These are phyloP conservation scores for Hapalemur alaotrensis DNA, from an alignment of 2,797 vertebrate genomes.

Conservation along the genomic window DNA sequence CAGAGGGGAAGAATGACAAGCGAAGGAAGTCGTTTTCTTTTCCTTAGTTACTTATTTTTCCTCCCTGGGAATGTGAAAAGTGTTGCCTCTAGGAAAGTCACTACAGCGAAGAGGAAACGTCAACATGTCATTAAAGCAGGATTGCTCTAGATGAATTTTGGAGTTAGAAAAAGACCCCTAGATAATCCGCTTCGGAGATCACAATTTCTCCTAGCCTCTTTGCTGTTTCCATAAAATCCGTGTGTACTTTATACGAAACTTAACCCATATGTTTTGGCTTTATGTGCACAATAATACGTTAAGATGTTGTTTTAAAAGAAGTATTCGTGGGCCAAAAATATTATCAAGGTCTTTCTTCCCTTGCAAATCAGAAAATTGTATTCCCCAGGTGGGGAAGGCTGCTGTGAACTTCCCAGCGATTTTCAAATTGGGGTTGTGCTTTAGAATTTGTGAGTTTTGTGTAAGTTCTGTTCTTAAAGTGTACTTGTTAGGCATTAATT, in stretches of 20 bases:
- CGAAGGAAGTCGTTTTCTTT: background rate
- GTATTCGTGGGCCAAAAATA: constrained; percentile 29
- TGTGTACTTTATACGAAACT: constrained; percentile 57
- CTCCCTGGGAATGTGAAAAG: constrained; percentile 21
- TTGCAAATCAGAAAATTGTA: constrained; percentile 54
- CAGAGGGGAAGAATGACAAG: background rate
- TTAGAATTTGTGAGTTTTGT: background rate
- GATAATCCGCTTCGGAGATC: constrained; percentile 41
- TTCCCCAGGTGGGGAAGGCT: constrained; percentile 16
- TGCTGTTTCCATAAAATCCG: constrained; percentile 49
- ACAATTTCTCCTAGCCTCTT: background rate
- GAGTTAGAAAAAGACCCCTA: constrained; percentile 12
- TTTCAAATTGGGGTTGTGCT: background rate
- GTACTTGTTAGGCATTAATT: background rate
- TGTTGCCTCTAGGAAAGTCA: background rate
- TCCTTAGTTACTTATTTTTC: background rate
- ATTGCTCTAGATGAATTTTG: background rate
- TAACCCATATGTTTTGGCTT: constrained; percentile 68
- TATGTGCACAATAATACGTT: constrained; percentile 39
- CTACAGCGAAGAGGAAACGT: background rate
- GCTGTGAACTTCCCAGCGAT: background rate
- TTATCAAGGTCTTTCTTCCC: constrained; percentile 41
- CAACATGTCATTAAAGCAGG: constrained; percentile 34
- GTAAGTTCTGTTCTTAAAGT: background rate
- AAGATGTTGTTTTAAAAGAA: constrained; percentile 62